Percentiles rank a stretch among this genome's conserved stretches.
phyloP scores from a whole-genome alignment of 2,113 vertebrate genomes.

The Melospiza melodia region DNA sequence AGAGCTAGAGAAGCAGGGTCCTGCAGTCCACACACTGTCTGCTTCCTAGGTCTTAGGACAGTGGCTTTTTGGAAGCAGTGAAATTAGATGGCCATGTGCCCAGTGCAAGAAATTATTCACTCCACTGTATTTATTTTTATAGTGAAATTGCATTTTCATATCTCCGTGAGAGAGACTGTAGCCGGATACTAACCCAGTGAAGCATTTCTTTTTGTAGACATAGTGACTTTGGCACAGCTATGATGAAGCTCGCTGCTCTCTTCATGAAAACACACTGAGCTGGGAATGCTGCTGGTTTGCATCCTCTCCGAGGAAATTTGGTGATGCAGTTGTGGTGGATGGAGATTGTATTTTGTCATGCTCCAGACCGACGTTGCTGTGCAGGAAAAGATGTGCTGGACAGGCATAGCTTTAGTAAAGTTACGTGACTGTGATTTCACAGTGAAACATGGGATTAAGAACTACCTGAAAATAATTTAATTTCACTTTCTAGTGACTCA shows the following conservation, averaged over 20 bases:
- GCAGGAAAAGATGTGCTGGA: fast-evolving
- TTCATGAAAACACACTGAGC: neutral
- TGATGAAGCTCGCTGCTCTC: neutral
- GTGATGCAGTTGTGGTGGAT: neutral
- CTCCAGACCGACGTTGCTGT: neutral
- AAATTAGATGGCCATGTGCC: neutral
- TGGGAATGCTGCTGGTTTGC: neutral
- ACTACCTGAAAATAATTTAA: neutral
- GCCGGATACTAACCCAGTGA: neutral
- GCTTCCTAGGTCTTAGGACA: neutral
- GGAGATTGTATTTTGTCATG: neutral
- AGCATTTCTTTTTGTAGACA: neutral
- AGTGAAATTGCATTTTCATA: constrained; percentile 12
- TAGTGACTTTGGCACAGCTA: neutral
- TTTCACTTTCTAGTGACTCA: neutral
- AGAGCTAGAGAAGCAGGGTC: neutral
- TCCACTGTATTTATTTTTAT: constrained; percentile 18
- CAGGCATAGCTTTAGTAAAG: neutral
- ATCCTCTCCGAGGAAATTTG: neutral
- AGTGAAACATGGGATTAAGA: neutral
- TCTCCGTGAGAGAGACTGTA: neutral
- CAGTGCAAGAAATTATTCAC: constrained; percentile 23
- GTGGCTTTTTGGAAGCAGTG: neutral
- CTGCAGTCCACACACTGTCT: neutral
- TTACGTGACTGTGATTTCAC: fast-evolving